Conservation (phyloP, 2,113 vertebrate genomes). For the Stomatorhinus ivindoensis region DNA sequence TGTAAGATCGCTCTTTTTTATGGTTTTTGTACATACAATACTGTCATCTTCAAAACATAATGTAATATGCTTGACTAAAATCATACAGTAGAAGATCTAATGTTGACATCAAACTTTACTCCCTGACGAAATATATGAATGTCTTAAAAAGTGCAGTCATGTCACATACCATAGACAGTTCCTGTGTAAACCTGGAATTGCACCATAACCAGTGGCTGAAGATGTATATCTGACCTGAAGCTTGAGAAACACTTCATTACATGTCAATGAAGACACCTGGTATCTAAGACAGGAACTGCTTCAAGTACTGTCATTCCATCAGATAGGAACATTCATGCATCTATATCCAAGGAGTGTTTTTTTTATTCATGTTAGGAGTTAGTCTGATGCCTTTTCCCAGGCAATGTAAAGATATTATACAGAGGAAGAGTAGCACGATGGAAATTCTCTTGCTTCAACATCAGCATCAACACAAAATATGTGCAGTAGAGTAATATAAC, state of each 20-base stretch:
- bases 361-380: not conserved
- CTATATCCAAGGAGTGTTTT: not conserved
- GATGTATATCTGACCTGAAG: conserved; percentile 46
- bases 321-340: conserved; percentile 4
- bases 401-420: not conserved
- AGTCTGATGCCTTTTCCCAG: not conserved
- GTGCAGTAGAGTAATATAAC: not conserved
- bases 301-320: conserved; percentile 29
- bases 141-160: conserved; percentile 24
- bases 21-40: not conserved
- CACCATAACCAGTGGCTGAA: conserved; percentile 35
- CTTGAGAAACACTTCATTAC: conserved; percentile 43
- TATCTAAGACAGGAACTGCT: not conserved
- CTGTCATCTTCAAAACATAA: not conserved
- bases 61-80: not conserved
- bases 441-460: not conserved
- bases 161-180: conserved; percentile 28
- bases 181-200: conserved; percentile 39
- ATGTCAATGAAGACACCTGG: conserved; percentile 11
- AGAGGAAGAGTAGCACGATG: not conserved
- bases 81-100: not conserved
- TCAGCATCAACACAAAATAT: not conserved
- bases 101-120: not conserved
- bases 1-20: not conserved
- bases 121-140: conserved; percentile 7